phyloP scores from a whole-genome alignment of 1,140 invertebrate species.

The Battus philenor region DNA sequence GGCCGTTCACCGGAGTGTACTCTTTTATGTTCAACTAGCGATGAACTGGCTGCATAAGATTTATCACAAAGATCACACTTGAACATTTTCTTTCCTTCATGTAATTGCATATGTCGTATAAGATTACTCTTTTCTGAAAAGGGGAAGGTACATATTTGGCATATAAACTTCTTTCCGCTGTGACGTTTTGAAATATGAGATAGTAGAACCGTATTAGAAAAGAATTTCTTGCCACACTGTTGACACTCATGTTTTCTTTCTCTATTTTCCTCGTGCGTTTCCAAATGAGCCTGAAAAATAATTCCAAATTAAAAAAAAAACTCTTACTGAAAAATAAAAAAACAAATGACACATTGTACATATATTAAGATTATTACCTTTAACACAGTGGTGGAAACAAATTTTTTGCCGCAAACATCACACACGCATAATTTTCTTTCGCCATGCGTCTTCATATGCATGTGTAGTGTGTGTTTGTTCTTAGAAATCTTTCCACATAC shows the following conservation, averaged over 20 bases:
- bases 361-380: no score
- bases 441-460: slow-evolving; percentile 48
- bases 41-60: slow-evolving; percentile 67
- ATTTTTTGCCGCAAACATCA: slow-evolving; percentile 61
- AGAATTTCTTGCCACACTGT: slow-evolving; percentile 67
- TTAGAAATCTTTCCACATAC: slow-evolving; percentile 57
- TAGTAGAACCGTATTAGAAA: slow-evolving; percentile 45
- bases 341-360: no score
- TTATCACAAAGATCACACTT: slow-evolving; percentile 80
- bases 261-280: slow-evolving; percentile 60
- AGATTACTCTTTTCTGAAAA: slow-evolving; percentile 77
- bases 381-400: slow-evolving; percentile 37
- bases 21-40: slow-evolving; percentile 76
- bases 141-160: slow-evolving; percentile 55
- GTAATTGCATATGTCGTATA: slow-evolving; percentile 79
- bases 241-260: slow-evolving; percentile 53
- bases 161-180: slow-evolving; percentile 51
- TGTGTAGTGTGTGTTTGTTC: slow-evolving; percentile 39
- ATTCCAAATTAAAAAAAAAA: no score
- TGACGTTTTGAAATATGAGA: slow-evolving; percentile 52
- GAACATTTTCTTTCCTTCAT: slow-evolving; percentile 78
- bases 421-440: slow-evolving; percentile 47
- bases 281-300: slow-evolving; percentile 58
- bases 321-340: no score
- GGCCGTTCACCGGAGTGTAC: slow-evolving; percentile 79